Evolutionary conservation across 92 coral and sea anemone species (phyloP), one percentile per base, ranked within the genome.

Genomic region (Phymanthus crucifer): DNA sequence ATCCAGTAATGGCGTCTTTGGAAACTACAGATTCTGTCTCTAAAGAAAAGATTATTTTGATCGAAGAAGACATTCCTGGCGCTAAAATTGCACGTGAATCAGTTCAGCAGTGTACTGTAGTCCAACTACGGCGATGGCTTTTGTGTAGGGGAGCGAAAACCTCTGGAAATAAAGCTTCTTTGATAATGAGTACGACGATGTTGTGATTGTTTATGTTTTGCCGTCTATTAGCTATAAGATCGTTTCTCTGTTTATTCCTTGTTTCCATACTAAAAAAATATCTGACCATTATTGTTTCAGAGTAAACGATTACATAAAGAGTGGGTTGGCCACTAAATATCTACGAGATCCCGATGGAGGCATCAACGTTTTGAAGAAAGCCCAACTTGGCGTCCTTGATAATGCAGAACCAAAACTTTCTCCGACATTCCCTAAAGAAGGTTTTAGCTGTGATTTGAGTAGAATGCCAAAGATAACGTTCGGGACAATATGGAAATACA

Each of bases 291-390:
- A 26, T 78, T 54, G 52, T 77, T 70, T 40, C 67, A 87, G 90
- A 34, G 89, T 89, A 10, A 34, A 85, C 31, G 86, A 80, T 65
- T 89, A 85, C 78, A 32, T 85, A 88, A n/a, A n/a, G n/a, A n/a
- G n/a, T n/a, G n/a, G n/a, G n/a, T n/a, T n/a, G n/a, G n/a, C n/a
- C n/a, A n/a, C n/a, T n/a, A n/a, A n/a, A n/a, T n/a, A n/a, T n/a
- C n/a, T n/a, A n/a, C n/a, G n/a, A n/a, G n/a, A n/a, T 75, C 89
- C 91, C 58, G 91, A 84, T 70, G 91, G 91, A 12, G 79, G 91
- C 29, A 23, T 84, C 11, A 70, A 88, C 46, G 32, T 84, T 18
- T 57, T 79, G 17, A 88, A 88, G 40, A 84, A 88, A 52, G 92
- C 80, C 23, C 69, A 75, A 66, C 86, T 77, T 66, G 92, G 89